These are phyloP conservation scores for Fringilla coelebs DNA, from an alignment of 2,797 vertebrate species.

Conservation along the genomic window DNA sequence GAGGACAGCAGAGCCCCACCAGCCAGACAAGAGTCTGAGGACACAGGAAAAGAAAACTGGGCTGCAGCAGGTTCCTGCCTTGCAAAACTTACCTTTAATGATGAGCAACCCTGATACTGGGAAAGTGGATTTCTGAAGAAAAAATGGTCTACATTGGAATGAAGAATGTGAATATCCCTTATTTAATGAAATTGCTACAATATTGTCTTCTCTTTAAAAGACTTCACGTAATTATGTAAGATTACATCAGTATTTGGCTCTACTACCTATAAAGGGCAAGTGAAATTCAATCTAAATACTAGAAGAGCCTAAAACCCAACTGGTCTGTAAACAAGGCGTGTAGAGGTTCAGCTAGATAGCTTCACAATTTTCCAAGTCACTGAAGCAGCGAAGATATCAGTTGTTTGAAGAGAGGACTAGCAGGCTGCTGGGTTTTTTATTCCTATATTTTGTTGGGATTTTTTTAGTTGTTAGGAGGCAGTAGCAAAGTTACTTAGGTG, in stretches of 20 bases:
- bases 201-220: neutral
- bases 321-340: neutral
- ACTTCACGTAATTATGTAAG: neutral
- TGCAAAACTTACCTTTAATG: neutral
- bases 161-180: neutral
- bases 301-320: constrained; percentile 11
- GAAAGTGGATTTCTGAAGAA: neutral
- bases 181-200: neutral
- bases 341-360: constrained; percentile 13
- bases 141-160: neutral
- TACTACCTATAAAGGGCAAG: neutral
- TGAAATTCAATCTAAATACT: neutral
- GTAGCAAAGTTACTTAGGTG: neutral
- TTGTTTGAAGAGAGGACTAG: constrained; percentile 18
- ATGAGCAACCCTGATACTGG: neutral
- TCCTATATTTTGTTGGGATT: neutral
- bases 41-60: neutral
- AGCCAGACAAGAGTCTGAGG: neutral
- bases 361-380: constrained; percentile 54
- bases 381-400: constrained; percentile 15
- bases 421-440: neutral
- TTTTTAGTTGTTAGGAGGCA: neutral
- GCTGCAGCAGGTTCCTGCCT: neutral
- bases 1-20: neutral
- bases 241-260: neutral